Percentiles rank a stretch among this genome's conserved stretches.
These are phyloP conservation scores for Sympetrum striolatum DNA, from an alignment of 2,888 invertebrate genomes.

Conservation along the genomic window DNA sequence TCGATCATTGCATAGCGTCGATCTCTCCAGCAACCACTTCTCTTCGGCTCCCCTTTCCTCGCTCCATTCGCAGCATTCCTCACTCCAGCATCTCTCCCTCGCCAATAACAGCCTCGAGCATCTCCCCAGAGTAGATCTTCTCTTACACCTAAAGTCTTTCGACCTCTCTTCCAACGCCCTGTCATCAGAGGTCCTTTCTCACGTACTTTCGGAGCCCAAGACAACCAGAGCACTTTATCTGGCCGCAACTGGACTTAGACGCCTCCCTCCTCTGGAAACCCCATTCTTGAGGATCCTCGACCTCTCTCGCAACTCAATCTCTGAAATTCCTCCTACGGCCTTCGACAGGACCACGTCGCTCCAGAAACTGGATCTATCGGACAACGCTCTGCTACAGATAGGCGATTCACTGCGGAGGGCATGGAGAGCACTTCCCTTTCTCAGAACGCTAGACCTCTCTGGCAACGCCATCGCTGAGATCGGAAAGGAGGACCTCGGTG, in stretches of 20 bases:
- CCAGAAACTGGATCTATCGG: slow-evolving; percentile 78
- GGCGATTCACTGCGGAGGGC: slow-evolving; percentile 68
- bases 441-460: slow-evolving; percentile 80
- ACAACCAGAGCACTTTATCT: slow-evolving; percentile 79
- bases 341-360: slow-evolving; percentile 82
- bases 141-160: slow-evolving; percentile 85
- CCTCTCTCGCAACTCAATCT: slow-evolving; percentile 77
- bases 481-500: slow-evolving; percentile 78
- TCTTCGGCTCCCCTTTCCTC: slow-evolving; percentile 80
- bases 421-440: slow-evolving; percentile 73
- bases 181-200: slow-evolving; percentile 73
- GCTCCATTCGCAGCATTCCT: slow-evolving; percentile 83
- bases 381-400: slow-evolving; percentile 71
- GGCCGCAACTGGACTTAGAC: slow-evolving; percentile 76
- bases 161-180: slow-evolving; percentile 87
- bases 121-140: slow-evolving; percentile 83
- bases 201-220: slow-evolving; percentile 86
- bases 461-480: slow-evolving; percentile 81
- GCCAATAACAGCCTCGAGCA: slow-evolving; percentile 79
- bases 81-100: slow-evolving; percentile 78
- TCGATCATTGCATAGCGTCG: slow-evolving; percentile 81
- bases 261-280: slow-evolving; percentile 65
- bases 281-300: slow-evolving; percentile 83
- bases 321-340: slow-evolving; percentile 68
- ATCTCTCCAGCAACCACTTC: slow-evolving; percentile 78